These are phyloP conservation scores for Miniopterus natalensis DNA, from an alignment of 2,113 vertebrate genomes.

Conservation along the genomic window DNA sequence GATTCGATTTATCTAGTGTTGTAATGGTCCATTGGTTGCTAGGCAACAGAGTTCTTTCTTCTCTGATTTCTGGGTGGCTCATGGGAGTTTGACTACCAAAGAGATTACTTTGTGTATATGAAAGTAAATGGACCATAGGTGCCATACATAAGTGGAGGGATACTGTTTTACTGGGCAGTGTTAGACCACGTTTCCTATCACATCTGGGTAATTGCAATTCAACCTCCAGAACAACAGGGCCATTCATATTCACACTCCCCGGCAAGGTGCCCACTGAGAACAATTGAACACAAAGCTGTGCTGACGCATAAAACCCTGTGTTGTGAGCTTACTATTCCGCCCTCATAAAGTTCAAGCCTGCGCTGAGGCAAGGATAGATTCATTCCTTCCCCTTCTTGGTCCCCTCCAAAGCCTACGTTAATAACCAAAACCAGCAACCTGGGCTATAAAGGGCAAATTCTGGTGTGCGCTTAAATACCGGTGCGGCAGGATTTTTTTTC, in stretches of 20 bases:
- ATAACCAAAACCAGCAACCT: neutral
- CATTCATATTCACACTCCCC: neutral
- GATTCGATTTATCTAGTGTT: conserved; percentile 88
- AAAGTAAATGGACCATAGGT: conserved; percentile 88
- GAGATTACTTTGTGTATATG: conserved; percentile 87
- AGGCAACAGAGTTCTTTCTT: conserved; percentile 87
- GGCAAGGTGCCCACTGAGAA: conserved; percentile 59
- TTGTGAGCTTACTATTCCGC: neutral
- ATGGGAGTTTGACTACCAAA: conserved; percentile 86
- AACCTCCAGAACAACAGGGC: conserved; percentile 61
- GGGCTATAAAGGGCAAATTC: neutral
- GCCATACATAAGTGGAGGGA: conserved; percentile 78
- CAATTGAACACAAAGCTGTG: conserved; percentile 63
- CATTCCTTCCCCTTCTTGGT: neutral
- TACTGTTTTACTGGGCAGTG: conserved; percentile 62
- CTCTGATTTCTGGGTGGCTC: conserved; percentile 83
- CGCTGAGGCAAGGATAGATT: neutral
- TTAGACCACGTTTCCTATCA: conserved; percentile 28
- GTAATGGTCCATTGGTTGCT: conserved; percentile 84
- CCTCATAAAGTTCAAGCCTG: conserved; percentile 8
- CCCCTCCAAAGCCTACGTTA: neutral
- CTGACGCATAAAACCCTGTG: conserved; percentile 26
- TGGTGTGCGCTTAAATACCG: neutral
- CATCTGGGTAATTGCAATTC: conserved; percentile 37
- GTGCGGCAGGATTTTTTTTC: neutral